Evolutionary conservation across 2,113 vertebrate genomes (phyloP).

Genomic region (Oplegnathus fasciatus): DNA sequence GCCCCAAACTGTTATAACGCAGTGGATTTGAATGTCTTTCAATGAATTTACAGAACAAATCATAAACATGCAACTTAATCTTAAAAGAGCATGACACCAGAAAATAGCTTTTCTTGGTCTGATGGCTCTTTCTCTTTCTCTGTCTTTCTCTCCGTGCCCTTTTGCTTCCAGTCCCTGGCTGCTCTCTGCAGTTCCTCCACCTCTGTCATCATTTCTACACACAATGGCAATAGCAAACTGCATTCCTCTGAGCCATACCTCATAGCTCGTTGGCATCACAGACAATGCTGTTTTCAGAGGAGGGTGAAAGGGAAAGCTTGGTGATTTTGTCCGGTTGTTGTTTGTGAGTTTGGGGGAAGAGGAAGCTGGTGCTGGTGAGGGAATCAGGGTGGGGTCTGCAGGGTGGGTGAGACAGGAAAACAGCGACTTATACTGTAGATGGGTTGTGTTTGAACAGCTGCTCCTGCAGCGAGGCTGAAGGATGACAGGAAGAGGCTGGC

Average conservation of each 20-base stretch:
- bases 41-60: too few relatives aligned
- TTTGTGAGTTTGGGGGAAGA: conserved; percentile 24
- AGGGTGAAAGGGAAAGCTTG: conserved; percentile 36
- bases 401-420: conserved; percentile 2
- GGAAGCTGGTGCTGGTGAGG: conserved; percentile 35
- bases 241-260: conserved; percentile 60
- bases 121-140: not conserved
- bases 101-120: not conserved
- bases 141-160: not conserved
- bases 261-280: conserved; percentile 56
- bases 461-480: not conserved
- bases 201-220: conserved; percentile 38
- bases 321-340: conserved; percentile 38
- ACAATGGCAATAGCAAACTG: conserved; percentile 48
- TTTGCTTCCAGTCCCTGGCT: conserved; percentile 17
- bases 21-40: too few relatives aligned
- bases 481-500: conserved; percentile 58
- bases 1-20: too few relatives aligned
- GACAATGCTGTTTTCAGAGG: conserved; percentile 61
- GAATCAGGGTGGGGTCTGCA: not conserved
- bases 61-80: not conserved
- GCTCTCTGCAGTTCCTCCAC: conserved; percentile 32
- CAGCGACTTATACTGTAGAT: not conserved
- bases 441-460: conserved; percentile 38
- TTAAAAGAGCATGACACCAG: not conserved